Percentiles rank a stretch among this genome's conserved stretches.
Conservation (phyloP, 2,888 invertebrate genomes). For the Diaphora mendica region DNA sequence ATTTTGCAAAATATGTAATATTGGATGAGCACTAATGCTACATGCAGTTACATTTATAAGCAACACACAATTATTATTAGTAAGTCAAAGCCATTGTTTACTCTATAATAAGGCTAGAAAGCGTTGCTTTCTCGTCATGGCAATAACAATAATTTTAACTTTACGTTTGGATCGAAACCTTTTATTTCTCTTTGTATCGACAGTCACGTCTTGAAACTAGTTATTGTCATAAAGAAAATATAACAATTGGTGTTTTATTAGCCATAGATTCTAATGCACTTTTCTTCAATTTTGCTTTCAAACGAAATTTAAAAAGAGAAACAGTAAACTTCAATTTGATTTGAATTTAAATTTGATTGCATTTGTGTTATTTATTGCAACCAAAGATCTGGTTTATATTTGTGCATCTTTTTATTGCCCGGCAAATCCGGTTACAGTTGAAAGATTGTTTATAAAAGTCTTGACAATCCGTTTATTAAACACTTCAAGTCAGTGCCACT, state of each 20-base stretch:
- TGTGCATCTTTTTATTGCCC: not conserved
- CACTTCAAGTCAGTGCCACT: not conserved
- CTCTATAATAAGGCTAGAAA: conserved; percentile 74
- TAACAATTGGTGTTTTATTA: not conserved
- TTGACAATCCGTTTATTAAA: not conserved
- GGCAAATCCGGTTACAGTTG: not conserved
- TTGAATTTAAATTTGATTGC: not conserved
- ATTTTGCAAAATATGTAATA: not conserved
- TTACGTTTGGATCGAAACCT: conserved; percentile 68
- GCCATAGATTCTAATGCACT: not conserved
- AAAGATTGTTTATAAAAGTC: not conserved
- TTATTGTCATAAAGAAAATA: conserved; percentile 15
- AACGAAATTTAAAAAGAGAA: not conserved
- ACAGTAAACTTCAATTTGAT: not conserved
- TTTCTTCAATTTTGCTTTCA: not conserved
- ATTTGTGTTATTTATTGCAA: not conserved
- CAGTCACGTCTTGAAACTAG: conserved; percentile 51
- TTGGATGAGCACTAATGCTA: not conserved
- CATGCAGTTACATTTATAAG: conserved; percentile 8
- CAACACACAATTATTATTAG: conserved; percentile 26
- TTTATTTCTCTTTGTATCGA: conserved; percentile 53
- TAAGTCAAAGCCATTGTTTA: conserved; percentile 67
- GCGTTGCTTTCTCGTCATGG: conserved; percentile 73
- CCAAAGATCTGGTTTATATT: not conserved
- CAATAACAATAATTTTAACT: conserved; percentile 64